phyloP scores from a whole-genome alignment of 1,140 invertebrate species.

The Caenorhabditis inopinata region DNA sequence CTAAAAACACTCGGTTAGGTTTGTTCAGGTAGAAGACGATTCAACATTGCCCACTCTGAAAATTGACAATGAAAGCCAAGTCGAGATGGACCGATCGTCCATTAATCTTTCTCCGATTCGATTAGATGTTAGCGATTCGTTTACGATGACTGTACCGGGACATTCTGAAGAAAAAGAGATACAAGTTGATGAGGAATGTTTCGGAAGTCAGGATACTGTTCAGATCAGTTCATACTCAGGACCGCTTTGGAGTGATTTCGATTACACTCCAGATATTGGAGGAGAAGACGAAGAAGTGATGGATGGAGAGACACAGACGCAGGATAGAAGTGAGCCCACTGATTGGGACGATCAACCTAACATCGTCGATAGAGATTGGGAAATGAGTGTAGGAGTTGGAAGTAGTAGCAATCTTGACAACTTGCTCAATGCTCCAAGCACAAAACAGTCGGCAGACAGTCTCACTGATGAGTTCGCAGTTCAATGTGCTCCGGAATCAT shows the following conservation, averaged over 20 bases:
- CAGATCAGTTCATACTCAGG: not conserved
- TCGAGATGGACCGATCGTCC: not conserved
- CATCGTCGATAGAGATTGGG: too few relatives aligned
- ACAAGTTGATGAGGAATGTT: slow-evolving; percentile 21
- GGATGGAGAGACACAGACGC: slow-evolving; percentile 24
- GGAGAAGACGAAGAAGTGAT: not conserved
- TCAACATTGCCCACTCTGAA: not conserved
- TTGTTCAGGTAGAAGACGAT: slow-evolving; percentile 18
- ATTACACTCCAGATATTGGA: not conserved
- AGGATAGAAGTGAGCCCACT: not conserved
- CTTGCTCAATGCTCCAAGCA: not conserved
- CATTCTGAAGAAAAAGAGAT: slow-evolving; percentile 16
- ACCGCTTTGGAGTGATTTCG: slow-evolving; percentile 39
- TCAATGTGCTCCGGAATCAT: not conserved
- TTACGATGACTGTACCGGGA: slow-evolving; percentile 12
- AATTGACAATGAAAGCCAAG: slow-evolving; percentile 25
- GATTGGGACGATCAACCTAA: too few relatives aligned
- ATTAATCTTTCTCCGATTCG: slow-evolving; percentile 18
- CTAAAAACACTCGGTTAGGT: not conserved
- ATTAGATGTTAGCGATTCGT: slow-evolving; percentile 18
- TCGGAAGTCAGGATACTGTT: slow-evolving; percentile 6
- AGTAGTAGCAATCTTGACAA: not conserved
- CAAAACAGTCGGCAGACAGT: not conserved
- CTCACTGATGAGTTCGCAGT: not conserved
- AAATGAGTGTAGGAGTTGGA: too few relatives aligned